Base-by-base conservation (phyloP, 2,797 vertebrate species). In the Sebastes ruberrimus region DNA sequence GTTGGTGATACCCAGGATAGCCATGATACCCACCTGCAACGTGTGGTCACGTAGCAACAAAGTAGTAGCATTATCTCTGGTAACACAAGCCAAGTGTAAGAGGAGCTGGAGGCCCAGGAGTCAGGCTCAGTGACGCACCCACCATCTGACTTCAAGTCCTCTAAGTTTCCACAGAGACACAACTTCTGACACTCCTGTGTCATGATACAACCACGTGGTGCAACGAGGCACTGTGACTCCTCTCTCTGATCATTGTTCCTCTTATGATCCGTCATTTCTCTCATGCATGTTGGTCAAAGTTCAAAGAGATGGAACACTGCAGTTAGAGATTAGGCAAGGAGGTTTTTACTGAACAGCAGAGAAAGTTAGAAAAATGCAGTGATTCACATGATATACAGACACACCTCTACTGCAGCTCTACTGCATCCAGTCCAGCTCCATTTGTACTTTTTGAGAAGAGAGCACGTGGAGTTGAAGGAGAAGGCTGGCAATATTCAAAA, bases 121-220 rank as follows among this genome's bases (percentile, higher is more conserved):
- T 67, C 71, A 9, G 75, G 57, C 78, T 83, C 72, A 35, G 63
- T 92, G 92, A 92, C 86, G 83, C 91, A 89, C 23, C 77, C n/a
- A n/a, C 25, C 71, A 33, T 64, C 86, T 80, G 86, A 89, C 82
- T 83, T 79, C 74, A 23, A 64, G 67, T 74, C 68, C 71, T 84
- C 70, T 63, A 86, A 90, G 81, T 91, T 93, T 92, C 92, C 93
- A 90, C 86, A 57, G 65, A 89, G 85, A 73, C 89, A 90, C 82
- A 83, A 86, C 82, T 86, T 89, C 85, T 90, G 83, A 77, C 88
- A 81, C 90, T 81, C 25, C 30, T 14, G 38, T 91, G 91, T 84
- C 86, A 91, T 79, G 84, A 73, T 71, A 53, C 38, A 1, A 74
- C 64, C 82, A 81, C 22, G 59, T 81, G 84, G 53, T 80, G 78